Base-by-base conservation (phyloP, 2,888 invertebrate genomes). In the Psococerastis gibbosa region DNA sequence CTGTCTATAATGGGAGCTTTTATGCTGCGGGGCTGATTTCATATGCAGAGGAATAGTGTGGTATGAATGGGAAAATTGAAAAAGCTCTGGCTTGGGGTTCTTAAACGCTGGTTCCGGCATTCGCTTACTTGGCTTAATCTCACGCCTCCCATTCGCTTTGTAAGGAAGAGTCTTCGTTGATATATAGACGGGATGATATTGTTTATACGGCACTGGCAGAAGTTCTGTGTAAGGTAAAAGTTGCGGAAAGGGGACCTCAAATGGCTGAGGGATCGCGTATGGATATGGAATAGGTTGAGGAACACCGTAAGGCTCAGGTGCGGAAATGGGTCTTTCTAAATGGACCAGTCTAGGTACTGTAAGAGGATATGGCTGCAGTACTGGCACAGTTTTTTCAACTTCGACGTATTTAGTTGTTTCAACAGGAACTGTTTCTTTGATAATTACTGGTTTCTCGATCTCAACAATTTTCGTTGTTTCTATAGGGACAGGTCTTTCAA, bases 311-410 rank as follows among this genome's bases (percentile, higher is more conserved):
- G 64, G 64, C 3, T 63, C 60, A 1, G 62, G 62, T 2, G 65
- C 63, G 53, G 64, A 59, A 2, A 66, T 57, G 43, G 61, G 63
- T 9, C 44, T 33, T 5, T 44, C 38, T 6, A 38, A 17, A 5
- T 15, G 35, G 3, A 49, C 47, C 3, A 49, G 42, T 34, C 48
- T 50, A 5, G 50, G 49, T 11, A 52, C 49, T 32, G 48, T 46
- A 32, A 69, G 60, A 34, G 67, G 62, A 50, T 69, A 68, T 0
- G 69, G 71, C 2, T 69, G 65, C 47, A 67, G 64, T 1, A 67
- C 59, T 6, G 56, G 65, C 1, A 70, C 56, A 56, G 65, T 66
- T 50, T 66, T 68, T 35, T 68, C 64, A 0, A 68, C 60, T 2
- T 60, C 42, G 1, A 47, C 42, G 2, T 45, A 42, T 32, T 46